Evolutionary conservation across 2,888 invertebrate species (phyloP).

Genomic region (Macroteleia sp.): DNA sequence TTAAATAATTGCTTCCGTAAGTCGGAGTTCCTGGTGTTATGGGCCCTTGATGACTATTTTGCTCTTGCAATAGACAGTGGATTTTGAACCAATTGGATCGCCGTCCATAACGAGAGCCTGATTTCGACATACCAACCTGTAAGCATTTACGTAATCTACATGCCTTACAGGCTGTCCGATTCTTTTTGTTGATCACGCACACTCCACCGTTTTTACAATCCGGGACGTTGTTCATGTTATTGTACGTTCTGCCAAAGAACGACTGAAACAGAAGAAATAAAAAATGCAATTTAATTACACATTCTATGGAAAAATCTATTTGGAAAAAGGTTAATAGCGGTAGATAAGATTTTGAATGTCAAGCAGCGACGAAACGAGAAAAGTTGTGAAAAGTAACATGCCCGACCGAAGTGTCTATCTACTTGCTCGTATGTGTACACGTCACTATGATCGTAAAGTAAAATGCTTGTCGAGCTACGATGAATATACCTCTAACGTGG

Average conservation of each 20-base stretch:
- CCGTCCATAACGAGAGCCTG: conserved; percentile 94
- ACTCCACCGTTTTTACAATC: conserved; percentile 96
- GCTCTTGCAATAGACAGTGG: conserved; percentile 89
- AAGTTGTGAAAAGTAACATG: conserved; percentile 78
- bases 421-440: conserved; percentile 70
- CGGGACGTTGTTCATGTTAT: conserved; percentile 94
- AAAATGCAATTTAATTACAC: too few species aligned
- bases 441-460: conserved; percentile 80
- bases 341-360: conserved; percentile 20
- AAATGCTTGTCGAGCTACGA: conserved; percentile 81
- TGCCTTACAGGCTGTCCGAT: conserved; percentile 96
- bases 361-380: conserved; percentile 4
- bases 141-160: conserved; percentile 94
- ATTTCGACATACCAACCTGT: conserved; percentile 95
- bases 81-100: conserved; percentile 97
- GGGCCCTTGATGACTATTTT: too few species aligned
- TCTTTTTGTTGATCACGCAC: conserved; percentile 96
- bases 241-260: conserved; percentile 94
- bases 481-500: conserved; percentile 76
- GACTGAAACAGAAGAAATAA: not conserved
- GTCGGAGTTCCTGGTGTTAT: too few species aligned
- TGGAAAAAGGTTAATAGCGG: not conserved
- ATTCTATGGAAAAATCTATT: too few species aligned
- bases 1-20: too few species aligned
- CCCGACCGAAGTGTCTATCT: conserved; percentile 66